Conservation (phyloP, 2,113 vertebrate species). For the Laterallus jamaicensis region DNA sequence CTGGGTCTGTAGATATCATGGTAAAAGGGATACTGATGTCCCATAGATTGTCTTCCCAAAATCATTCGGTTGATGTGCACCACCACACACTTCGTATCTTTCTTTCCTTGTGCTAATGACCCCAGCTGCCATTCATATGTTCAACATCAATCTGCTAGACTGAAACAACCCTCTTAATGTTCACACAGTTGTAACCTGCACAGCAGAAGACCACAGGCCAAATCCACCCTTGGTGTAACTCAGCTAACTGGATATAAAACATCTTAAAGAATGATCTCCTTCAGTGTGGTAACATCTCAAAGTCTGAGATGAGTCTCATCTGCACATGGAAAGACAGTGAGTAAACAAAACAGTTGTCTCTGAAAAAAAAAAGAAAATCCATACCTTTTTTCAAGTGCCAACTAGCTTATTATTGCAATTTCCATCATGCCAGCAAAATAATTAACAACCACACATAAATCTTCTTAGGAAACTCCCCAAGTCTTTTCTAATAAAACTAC, state of each 20-base stretch:
- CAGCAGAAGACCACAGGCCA: background rate
- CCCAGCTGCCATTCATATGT: background rate
- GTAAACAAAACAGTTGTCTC: conserved; percentile 8
- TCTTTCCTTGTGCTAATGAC: background rate
- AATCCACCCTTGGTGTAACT: background rate
- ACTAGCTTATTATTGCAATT: background rate
- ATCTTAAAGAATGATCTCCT: background rate
- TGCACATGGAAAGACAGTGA: background rate
- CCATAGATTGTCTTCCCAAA: background rate
- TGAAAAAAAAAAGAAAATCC: background rate
- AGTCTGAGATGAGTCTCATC: background rate
- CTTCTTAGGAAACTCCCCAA: background rate
- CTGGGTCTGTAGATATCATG: background rate
- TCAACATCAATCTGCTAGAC: background rate
- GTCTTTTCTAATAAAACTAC: background rate
- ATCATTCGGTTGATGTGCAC: background rate
- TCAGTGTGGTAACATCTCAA: background rate
- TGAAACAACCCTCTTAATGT: background rate
- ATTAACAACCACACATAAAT: background rate
- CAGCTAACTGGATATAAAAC: background rate
- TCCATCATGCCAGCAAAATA: background rate
- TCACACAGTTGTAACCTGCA: background rate
- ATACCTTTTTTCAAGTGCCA: background rate
- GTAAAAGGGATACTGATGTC: background rate
- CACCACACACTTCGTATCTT: background rate